phyloP scores from a whole-genome alignment of 2,888 invertebrate genomes.

The Acheta domesticus region DNA sequence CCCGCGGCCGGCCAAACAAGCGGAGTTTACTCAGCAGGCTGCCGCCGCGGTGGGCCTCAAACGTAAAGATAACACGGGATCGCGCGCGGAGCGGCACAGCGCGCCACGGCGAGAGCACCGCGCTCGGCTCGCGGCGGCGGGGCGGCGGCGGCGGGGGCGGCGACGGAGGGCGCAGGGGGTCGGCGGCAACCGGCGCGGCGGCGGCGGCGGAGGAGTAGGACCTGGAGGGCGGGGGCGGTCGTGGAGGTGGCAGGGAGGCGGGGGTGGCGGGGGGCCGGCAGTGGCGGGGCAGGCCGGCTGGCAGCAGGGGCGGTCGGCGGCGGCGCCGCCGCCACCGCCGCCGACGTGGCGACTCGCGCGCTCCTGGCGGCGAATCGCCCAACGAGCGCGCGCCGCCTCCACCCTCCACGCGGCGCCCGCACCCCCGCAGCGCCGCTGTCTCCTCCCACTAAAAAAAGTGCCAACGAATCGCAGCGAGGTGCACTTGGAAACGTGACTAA shows the following conservation, averaged over 20 bases:
- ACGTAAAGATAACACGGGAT: conserved; percentile 18
- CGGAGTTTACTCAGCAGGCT: conserved; percentile 9
- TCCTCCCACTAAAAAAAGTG: conserved; percentile 18
- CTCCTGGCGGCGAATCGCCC: not conserved
- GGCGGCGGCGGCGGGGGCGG: not conserved
- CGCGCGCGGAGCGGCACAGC: not conserved
- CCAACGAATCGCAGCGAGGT: conserved; percentile 2
- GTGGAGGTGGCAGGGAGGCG: not conserved
- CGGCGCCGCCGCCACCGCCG: not conserved
- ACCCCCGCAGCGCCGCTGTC: not conserved
- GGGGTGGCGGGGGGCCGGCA: not conserved
- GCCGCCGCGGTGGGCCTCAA: not conserved
- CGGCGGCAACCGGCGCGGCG: too few relatives aligned
- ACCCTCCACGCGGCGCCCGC: not conserved
- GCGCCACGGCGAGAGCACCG: not conserved
- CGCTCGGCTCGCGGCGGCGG: not conserved
- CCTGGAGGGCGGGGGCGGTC: not conserved
- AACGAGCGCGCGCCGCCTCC: not conserved
- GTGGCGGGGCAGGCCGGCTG: not conserved
- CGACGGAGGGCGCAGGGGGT: not conserved
- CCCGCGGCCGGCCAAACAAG: conserved; percentile 4
- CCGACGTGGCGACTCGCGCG: not conserved
- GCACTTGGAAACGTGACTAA: conserved; percentile 18
- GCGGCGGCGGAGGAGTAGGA: not conserved
- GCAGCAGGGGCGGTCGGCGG: not conserved